Percentiles rank a stretch among this genome's conserved stretches.
Evolutionary conservation across 2,113 vertebrate genomes (phyloP).

Genomic region (Dromas ardeola): DNA sequence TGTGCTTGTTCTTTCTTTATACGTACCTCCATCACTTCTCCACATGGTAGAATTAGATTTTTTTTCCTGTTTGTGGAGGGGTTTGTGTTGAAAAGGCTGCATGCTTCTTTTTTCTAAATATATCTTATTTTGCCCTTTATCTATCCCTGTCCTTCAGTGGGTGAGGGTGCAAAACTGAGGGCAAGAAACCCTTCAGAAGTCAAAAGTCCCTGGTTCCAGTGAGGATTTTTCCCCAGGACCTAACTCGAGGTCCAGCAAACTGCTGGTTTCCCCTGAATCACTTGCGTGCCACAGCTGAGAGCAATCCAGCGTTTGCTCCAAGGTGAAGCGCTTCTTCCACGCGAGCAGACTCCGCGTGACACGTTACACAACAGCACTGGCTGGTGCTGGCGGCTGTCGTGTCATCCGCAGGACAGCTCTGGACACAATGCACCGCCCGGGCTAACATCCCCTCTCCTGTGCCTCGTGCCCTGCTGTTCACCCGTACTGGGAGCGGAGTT

Average conservation of each 20-base stretch:
- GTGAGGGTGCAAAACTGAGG: background rate
- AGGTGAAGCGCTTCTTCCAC: background rate
- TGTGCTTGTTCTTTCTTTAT: background rate
- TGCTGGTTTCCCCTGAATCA: background rate
- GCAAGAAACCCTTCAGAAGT: background rate
- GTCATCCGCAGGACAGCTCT: background rate
- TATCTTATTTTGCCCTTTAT: background rate
- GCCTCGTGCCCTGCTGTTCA: accelerated
- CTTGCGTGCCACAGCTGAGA: background rate
- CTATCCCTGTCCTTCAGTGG: background rate
- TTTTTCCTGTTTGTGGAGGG: background rate
- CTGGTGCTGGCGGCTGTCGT: background rate
- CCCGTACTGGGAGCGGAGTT: accelerated
- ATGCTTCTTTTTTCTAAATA: background rate
- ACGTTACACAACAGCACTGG: background rate
- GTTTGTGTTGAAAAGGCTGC: background rate
- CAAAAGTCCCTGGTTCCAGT: background rate
- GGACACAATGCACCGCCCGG: accelerated
- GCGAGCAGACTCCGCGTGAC: accelerated
- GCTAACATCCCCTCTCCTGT: background rate
- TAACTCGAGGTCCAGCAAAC: background rate
- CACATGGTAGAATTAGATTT: background rate
- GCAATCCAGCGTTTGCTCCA: background rate
- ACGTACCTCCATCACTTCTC: background rate
- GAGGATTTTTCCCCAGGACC: background rate